Base-by-base conservation (phyloP, 1,140 invertebrate genomes). In the Diabrotica virgifera region DNA sequence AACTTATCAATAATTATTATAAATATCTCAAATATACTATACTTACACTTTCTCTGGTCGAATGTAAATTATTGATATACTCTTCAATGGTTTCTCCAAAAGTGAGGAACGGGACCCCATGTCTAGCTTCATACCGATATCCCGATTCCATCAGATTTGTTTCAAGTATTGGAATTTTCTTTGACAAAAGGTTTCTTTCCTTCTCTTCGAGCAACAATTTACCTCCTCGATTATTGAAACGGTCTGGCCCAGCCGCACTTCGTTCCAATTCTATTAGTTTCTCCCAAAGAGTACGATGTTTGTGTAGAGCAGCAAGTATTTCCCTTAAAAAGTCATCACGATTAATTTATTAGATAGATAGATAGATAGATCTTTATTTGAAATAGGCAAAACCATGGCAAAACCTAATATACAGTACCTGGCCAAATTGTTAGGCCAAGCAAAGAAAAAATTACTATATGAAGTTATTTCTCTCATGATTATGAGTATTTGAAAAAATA, bases 221-320 rank as follows among this genome's bases (percentile, higher is more conserved):
- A 0, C 93, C 92, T 6, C 92, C 92, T 52, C 93, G 84, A 79
- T 95, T 94, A 64, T 92, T 87, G 74, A 90, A 93, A 4, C 93
- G 83, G 67, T 89, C 87, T 0, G 91, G 90, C 75, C 93, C 89
- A 24, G 85, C 85, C 0, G 88, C 87, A 69, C 88, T 87, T 59
- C 84, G 82, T 65, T 91, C 87, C 7, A 93, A 74, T 24, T 90
- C 53, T 6, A 62, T 64, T 12, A 66, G 12, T 24, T 59, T 63
- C 8, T 65, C 36, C 69, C 69, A 70, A n/a, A 68, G 50, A 12
- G 56, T 46, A 5, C 24, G 7, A 56, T 70, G 69, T 65, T 68
- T 67, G n/a, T 83, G 74, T 8, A 91, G 78, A n/a, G 89, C 70
- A 35, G 88, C 82, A 68, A 86, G 89, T 13, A 90, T 85, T 62